Percentiles rank a stretch among this genome's conserved stretches.
Conservation (phyloP, 2,888 invertebrate species). For the Gymnocheta viridis region DNA sequence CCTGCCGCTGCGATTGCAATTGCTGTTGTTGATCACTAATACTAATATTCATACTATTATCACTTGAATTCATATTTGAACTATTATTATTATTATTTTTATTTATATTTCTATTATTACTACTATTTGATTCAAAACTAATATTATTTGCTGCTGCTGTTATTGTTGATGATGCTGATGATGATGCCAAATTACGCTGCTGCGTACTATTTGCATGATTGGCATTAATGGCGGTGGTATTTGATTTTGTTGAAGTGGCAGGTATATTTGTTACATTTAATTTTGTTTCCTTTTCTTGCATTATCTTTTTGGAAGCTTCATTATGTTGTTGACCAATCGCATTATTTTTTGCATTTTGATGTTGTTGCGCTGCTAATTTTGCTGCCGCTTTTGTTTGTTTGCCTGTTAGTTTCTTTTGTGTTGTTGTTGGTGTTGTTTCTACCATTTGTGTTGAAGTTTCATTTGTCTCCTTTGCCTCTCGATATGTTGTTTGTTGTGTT, state of each 20-base stretch:
- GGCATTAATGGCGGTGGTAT: constrained; percentile 72
- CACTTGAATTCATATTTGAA: constrained; percentile 69
- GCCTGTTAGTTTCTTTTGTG: constrained; percentile 70
- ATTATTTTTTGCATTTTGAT: constrained; percentile 69
- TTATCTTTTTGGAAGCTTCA: constrained; percentile 66
- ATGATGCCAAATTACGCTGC: constrained; percentile 71
- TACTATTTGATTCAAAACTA: constrained; percentile 51
- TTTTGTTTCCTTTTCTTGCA: constrained; percentile 68
- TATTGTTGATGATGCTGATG: constrained; percentile 72
- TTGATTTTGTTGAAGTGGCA: constrained; percentile 71
- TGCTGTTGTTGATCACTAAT: constrained; percentile 64
- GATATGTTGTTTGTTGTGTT: constrained; percentile 75
- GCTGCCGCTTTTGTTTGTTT: constrained; percentile 72
- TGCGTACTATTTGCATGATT: constrained; percentile 75
- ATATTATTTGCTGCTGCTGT: constrained; percentile 75
- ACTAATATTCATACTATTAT: constrained; percentile 69
- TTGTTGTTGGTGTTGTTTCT: constrained; percentile 43
- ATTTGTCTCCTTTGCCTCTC: constrained; percentile 70
- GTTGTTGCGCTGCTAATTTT: constrained; percentile 69
- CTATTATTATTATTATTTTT: constrained; percentile 67
- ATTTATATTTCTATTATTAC: constrained; percentile 59
- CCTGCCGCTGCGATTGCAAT: constrained; percentile 60
- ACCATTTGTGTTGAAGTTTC: constrained; percentile 54
- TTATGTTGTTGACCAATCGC: constrained; percentile 61
- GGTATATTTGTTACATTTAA: constrained; percentile 66